Conservation (phyloP, 2,797 vertebrate genomes). For the Morelia viridis region DNA sequence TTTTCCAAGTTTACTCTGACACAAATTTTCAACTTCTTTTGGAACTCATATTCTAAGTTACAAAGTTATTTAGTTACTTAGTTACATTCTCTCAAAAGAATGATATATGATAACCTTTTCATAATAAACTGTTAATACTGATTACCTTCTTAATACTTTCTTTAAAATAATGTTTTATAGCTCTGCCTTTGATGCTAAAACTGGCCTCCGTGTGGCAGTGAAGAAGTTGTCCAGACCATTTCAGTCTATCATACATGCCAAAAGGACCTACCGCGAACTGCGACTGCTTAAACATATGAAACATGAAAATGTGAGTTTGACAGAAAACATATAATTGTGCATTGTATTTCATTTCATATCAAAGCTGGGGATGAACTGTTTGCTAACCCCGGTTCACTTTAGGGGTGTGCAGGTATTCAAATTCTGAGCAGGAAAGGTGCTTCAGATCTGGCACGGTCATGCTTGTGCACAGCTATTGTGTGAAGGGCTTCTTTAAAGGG, state of each 20-base stretch:
- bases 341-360: not conserved
- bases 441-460: not conserved
- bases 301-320: slow-evolving; percentile 92
- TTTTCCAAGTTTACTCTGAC: not conserved
- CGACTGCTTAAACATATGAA: slow-evolving; percentile 98
- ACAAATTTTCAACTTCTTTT: not conserved
- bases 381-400: not conserved
- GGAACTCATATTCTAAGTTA: not conserved
- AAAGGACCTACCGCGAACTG: slow-evolving; percentile 95
- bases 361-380: not conserved
- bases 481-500: not conserved
- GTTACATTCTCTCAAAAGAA: not conserved
- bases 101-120: not conserved
- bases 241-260: slow-evolving; percentile 98
- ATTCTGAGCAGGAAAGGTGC: not conserved
- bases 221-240: slow-evolving; percentile 98
- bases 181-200: slow-evolving; percentile 85
- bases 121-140: not conserved
- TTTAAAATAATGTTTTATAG: slow-evolving; percentile 66
- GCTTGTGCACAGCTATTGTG: not conserved
- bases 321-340: not conserved
- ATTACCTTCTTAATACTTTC: not conserved
- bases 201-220: slow-evolving; percentile 85
- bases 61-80: not conserved
- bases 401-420: not conserved